Base-by-base conservation (phyloP, 2,888 invertebrate species). In the Thymelicus sylvestris region DNA sequence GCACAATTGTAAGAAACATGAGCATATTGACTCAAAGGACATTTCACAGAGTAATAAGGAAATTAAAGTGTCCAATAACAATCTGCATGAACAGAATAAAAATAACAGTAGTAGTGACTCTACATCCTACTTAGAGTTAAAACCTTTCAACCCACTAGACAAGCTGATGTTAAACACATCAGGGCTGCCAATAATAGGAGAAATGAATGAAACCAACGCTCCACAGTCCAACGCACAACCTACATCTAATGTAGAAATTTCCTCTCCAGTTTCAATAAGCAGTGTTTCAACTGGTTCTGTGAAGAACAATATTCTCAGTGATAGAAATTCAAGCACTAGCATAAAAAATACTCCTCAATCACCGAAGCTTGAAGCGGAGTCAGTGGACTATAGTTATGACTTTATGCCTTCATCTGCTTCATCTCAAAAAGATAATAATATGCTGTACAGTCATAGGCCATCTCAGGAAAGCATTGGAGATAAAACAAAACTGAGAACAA, bases 71-170 rank as follows among this genome's bases (percentile, higher is more conserved):
- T 66, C 60, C 10, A 24, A 31, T 61, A 73, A 77, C 55, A 78
- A 75, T 74, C 76, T 79, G 67, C 80, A 76, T 75, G 85, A 84
- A 73, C 73, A 83, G 48, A 90, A 87, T 65, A 74, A 78, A 73
- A 82, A 81, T 48, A 88, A 83, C 71, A 91, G 86, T 67, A 92
- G 88, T 73, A 92, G 88, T 82, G 92, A 93, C 65, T 92, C 92
- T 48, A 92, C 92, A 74, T 92, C 93, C 47, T 93, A 92, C 78
- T 77, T 83, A 70, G 91, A 93, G 71, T 75, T 93, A n/a, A 90
- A 90, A 76, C 88, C 92, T 38, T 87, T 85, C 69, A 88, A 86
- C 74, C 76, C 81, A 52, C 74, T 83, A 65, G 89, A 91, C 78
- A 83, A 87, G 73, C 86, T 86, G 71, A 77, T 89, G 75, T 77